These are phyloP conservation scores for Felis catus DNA, from an alignment of 2,113 vertebrate genomes.

Conservation along the genomic window DNA sequence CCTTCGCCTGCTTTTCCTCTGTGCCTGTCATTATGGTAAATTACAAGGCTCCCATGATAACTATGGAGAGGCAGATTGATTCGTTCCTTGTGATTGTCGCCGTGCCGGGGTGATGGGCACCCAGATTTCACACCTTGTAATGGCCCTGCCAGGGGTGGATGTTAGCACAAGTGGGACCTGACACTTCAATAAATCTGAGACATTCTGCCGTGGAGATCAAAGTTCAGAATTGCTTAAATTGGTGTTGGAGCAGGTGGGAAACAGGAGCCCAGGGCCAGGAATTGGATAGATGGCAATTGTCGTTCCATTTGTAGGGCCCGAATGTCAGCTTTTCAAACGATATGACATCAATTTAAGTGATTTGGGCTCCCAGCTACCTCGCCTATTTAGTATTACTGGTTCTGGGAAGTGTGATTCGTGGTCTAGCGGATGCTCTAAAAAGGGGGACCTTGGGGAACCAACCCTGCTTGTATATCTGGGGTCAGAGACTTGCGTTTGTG, in stretches of 20 bases:
- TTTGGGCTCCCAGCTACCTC: constrained; percentile 76
- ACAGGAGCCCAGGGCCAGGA: constrained; percentile 72
- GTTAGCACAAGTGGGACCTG: constrained; percentile 77
- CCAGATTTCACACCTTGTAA: constrained; percentile 78
- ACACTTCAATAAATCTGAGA: constrained; percentile 76
- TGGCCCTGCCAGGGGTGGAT: constrained; percentile 72
- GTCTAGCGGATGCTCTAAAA: background rate
- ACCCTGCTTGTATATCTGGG: background rate
- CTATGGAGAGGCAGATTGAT: constrained; percentile 66
- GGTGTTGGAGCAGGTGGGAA: constrained; percentile 81
- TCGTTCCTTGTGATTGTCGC: constrained; percentile 76
- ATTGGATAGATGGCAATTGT: constrained; percentile 80
- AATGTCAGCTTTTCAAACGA: constrained; percentile 76
- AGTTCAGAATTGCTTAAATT: constrained; percentile 85
- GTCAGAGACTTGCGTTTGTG: background rate
- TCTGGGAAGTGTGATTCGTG: constrained; percentile 43
- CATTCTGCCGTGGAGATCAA: constrained; percentile 67
- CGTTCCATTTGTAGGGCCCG: constrained; percentile 53
- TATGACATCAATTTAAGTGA: constrained; percentile 82
- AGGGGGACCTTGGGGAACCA: background rate
- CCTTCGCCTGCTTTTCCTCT: background rate
- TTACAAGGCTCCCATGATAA: constrained; percentile 71
- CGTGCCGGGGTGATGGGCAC: constrained; percentile 54
- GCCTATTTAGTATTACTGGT: constrained; percentile 69
- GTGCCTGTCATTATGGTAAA: constrained; percentile 51